Evolutionary conservation across 2,888 invertebrate genomes (phyloP).

Genomic region (Nebria brevicollis): DNA sequence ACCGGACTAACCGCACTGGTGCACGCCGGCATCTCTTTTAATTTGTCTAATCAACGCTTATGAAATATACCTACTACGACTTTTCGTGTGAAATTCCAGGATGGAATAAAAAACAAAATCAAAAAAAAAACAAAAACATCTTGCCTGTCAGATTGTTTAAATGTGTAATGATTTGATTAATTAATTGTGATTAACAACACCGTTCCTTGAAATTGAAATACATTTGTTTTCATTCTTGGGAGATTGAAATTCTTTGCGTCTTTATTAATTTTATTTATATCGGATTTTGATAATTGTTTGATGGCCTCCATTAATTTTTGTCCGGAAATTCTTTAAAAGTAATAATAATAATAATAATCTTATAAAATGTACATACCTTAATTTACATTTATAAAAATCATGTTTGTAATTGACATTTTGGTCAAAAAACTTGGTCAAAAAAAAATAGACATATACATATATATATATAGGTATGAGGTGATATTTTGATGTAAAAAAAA

Average conservation of each 20-base stretch:
- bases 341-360: not conserved
- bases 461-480: slow-evolving; percentile 19
- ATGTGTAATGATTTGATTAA: not conserved
- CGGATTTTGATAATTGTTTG: not conserved
- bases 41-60: slow-evolving; percentile 1
- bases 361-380: too few relatives aligned
- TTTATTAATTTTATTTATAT: not conserved
- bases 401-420: too few relatives aligned
- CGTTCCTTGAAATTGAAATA: slow-evolving; percentile 3
- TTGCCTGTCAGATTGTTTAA: not conserved
- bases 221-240: too few relatives aligned
- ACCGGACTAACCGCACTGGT: not conserved
- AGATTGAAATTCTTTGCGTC: not conserved
- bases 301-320: slow-evolving; percentile 41
- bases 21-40: not conserved
- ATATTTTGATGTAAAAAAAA: slow-evolving; percentile 4
- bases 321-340: not conserved
- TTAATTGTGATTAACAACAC: not conserved
- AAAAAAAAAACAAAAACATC: too few relatives aligned
- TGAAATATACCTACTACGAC: not conserved
- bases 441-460: slow-evolving; percentile 14
- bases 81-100: not conserved
- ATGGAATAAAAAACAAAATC: not conserved
- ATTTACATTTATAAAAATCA: too few relatives aligned
- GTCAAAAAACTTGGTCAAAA: too few relatives aligned